Evolutionary conservation across 2,113 vertebrate species (phyloP).

Genomic region (Ivindomyrus marchei): DNA sequence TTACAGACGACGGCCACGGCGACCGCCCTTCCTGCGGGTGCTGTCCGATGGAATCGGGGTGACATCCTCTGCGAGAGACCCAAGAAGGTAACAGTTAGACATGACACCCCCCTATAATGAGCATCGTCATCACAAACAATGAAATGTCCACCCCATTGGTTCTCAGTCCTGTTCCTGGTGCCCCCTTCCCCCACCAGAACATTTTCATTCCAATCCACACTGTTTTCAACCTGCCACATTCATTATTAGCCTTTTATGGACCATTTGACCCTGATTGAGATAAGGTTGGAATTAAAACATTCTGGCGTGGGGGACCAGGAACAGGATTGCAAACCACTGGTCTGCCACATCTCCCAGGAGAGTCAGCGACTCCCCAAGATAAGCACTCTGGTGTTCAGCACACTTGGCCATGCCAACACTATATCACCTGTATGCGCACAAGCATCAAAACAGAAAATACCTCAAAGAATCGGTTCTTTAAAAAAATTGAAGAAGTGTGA

Average conservation of each 20-base stretch:
- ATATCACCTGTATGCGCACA: not conserved
- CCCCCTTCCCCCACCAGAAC: too few relatives aligned
- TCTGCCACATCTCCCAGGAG: not conserved
- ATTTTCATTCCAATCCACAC: too few relatives aligned
- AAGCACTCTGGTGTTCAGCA: not conserved
- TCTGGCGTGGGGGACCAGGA: too few relatives aligned
- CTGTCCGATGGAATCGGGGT: slow-evolving; percentile 98
- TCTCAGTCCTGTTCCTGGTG: too few relatives aligned
- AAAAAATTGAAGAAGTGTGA: not conserved
- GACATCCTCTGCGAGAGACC: slow-evolving; percentile 79
- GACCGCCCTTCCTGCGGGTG: slow-evolving; percentile 95
- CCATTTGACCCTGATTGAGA: too few relatives aligned
- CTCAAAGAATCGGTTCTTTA: not conserved
- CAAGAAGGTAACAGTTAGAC: not conserved
- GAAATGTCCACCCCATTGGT: not conserved
- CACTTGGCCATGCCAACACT: not conserved
- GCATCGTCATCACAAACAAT: not conserved
- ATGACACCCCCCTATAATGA: not conserved
- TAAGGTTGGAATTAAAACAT: too few relatives aligned
- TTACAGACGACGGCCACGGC: slow-evolving; percentile 93
- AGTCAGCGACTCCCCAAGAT: not conserved
- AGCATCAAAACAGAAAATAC: not conserved
- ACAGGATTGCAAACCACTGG: too few relatives aligned
- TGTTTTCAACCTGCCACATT: too few relatives aligned
- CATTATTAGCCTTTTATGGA: too few relatives aligned